phyloP scores from a whole-genome alignment of 2,113 vertebrate species.

The Ameiurus melas region DNA sequence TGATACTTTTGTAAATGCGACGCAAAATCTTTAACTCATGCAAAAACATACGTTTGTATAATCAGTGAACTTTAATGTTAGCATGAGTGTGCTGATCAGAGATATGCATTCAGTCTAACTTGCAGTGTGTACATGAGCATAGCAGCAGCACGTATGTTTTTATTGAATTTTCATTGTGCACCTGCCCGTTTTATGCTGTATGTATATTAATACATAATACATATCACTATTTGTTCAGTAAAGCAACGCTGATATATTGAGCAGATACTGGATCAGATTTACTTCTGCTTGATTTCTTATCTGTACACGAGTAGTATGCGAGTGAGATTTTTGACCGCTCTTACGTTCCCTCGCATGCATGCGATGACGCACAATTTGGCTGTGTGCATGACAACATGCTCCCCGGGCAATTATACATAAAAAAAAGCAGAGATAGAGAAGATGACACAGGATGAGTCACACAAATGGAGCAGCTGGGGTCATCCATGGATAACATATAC shows the following conservation, averaged over 20 bases:
- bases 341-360: neutral
- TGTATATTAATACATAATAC: neutral
- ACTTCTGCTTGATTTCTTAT: neutral
- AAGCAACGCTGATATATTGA: neutral
- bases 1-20: neutral
- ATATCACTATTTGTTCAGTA: neutral
- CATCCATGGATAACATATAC: conserved; percentile 30
- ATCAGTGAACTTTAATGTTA: neutral
- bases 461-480: conserved; percentile 32
- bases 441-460: conserved; percentile 16
- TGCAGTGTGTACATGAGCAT: neutral
- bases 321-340: neutral
- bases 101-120: neutral
- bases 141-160: neutral
- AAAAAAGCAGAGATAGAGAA: conserved; percentile 13
- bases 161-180: neutral
- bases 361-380: conserved; percentile 21
- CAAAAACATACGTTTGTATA: neutral
- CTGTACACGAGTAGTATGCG: neutral
- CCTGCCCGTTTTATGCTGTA: neutral
- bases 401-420: conserved; percentile 11
- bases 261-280: neutral
- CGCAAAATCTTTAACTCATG: neutral
- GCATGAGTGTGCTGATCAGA: neutral
- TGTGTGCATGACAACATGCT: conserved; percentile 18